Base-by-base conservation (phyloP, 2,113 vertebrate genomes). In the Anas platyrhynchos region DNA sequence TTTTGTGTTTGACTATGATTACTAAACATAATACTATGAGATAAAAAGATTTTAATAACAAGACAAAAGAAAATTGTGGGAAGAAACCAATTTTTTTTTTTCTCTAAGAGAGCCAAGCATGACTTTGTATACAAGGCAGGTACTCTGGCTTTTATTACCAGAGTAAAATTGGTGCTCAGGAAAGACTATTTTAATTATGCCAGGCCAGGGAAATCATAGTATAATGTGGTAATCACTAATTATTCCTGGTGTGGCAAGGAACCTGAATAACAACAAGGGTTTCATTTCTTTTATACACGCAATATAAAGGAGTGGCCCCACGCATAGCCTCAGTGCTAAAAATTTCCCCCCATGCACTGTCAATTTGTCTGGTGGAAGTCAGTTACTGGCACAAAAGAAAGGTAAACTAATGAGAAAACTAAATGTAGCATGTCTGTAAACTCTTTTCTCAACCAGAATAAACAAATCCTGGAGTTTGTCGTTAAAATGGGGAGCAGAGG, bases 261-360 rank as follows among this genome's bases (percentile, higher is more conserved):
- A 75, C 15, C 8, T 48, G 31, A 52, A 13, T 61, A 88, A 50
- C 12, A 25, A 43, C 0, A 5, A 52, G 7, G 12, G 27, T 32
- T 54, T 15, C 2, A 12, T 41, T 75, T 75, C 36, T n/a, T 34
- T 27, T 68, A 48, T 17, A 44, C 22, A 43, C 20, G 1, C 6
- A 52, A 41, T 23, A 50, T 61, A 10, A 62, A 38, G 5, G 11
- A 86, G 13, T 6, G 54, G 29, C 4, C 58, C 20, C 17, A 21
- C 8, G 9, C 25, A 18, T 16, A 52, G 46, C n/a, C 14, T 50
- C 6, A 4, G 8, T 10, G 36, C 29, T 23, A 71, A 14, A 32
- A 38, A 3, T 20, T 9, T 22, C 18, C 31, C 6, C 46, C 10
- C 46, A 22, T 5, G 3, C 26, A 1, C 3, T 0, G 0, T 16